Conservation (phyloP, 1,140 invertebrate species). For the Cepaea nemoralis region DNA sequence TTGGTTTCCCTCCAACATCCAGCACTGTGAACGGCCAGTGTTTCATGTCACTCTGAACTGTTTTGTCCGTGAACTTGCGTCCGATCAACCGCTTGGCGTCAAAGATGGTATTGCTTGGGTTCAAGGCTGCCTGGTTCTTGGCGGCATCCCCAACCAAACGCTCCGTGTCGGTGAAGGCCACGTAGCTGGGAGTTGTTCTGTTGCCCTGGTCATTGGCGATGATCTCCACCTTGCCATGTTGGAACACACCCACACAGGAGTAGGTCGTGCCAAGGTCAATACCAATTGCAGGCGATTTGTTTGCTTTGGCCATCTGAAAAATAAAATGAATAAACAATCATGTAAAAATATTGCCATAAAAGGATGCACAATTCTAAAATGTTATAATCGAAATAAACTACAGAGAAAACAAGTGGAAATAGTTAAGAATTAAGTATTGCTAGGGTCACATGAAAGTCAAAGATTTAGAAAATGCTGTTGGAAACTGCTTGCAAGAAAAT, state of each 20-base stretch:
- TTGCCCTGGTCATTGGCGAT: constrained; percentile 82
- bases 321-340: too few relatives aligned
- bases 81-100: constrained; percentile 48
- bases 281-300: constrained; percentile 66
- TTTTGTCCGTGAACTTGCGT: constrained; percentile 40
- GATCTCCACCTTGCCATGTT: constrained; percentile 80
- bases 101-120: constrained; percentile 45
- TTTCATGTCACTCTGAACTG: constrained; percentile 81
- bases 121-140: constrained; percentile 47
- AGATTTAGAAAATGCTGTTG: too few relatives aligned
- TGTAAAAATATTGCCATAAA: too few relatives aligned
- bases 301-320: constrained; percentile 9
- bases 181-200: constrained; percentile 72
- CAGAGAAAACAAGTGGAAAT: too few relatives aligned
- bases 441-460: too few relatives aligned
- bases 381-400: too few relatives aligned
- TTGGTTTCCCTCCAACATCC: constrained; percentile 72
- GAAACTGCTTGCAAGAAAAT: too few relatives aligned
- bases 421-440: too few relatives aligned
- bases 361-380: too few relatives aligned
- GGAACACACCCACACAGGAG: constrained; percentile 74
- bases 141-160: constrained; percentile 45
- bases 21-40: constrained; percentile 85
- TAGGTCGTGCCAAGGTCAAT: constrained; percentile 76
- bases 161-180: constrained; percentile 64